A percentile compares a stretch with the other conserved stretches of the same genome.
These are phyloP conservation scores for Xestia sexstrigata DNA, from an alignment of 2,888 invertebrate genomes.

Conservation along the genomic window DNA sequence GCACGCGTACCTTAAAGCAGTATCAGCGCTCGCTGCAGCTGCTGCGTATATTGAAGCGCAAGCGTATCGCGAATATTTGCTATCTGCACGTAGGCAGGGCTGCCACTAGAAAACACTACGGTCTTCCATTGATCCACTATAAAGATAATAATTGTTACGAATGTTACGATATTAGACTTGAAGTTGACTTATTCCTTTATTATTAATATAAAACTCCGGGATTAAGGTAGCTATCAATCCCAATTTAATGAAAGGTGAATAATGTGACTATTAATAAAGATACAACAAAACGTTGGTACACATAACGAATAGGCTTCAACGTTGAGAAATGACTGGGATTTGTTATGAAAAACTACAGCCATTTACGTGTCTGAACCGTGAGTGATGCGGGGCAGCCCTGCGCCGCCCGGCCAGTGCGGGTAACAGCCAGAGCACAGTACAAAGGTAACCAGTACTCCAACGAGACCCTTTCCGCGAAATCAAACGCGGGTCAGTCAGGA, in stretches of 20 bases:
- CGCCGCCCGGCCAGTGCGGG: conserved; percentile 21
- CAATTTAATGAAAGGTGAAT: conserved; percentile 29
- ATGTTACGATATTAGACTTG: not conserved
- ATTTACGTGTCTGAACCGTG: conserved; percentile 49
- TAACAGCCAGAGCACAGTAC: conserved; percentile 23
- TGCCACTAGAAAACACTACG: conserved; percentile 1
- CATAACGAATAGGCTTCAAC: conserved; percentile 37
- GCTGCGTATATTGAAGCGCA: conserved; percentile 27
- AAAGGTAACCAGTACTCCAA: not conserved
- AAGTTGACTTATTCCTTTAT: not conserved
- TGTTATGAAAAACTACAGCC: conserved; percentile 51
- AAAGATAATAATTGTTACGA: not conserved
- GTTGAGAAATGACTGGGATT: conserved; percentile 58
- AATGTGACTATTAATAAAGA: conserved; percentile 46
- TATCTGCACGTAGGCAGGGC: conserved; percentile 35
- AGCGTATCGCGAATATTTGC: conserved; percentile 45
- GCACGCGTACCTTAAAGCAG: conserved; percentile 5
- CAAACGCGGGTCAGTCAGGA: not conserved
- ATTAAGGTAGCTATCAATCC: conserved; percentile 3
- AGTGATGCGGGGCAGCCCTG: conserved; percentile 59
- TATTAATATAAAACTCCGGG: conserved; percentile 5
- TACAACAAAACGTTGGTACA: conserved; percentile 33
- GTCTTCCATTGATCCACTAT: not conserved
- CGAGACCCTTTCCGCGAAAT: not conserved
- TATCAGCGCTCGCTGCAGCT: conserved; percentile 28